These are phyloP conservation scores for Melanotaenia pygmaea DNA, from an alignment of 2,797 vertebrate species.

Conservation along the genomic window DNA sequence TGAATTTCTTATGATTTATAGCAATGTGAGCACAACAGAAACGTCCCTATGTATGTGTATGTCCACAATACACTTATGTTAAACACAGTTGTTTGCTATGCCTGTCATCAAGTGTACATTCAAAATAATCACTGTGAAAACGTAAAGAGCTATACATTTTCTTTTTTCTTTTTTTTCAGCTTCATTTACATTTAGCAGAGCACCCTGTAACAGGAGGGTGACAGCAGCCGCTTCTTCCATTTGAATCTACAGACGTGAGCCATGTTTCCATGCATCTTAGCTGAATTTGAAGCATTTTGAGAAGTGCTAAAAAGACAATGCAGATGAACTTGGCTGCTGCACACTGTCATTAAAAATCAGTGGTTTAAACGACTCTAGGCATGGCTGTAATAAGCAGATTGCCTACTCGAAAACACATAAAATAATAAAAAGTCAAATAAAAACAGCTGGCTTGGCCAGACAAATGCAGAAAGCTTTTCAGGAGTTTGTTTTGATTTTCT, in stretches of 20 bases:
- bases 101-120: background rate
- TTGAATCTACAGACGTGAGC: background rate
- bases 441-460: too few species aligned
- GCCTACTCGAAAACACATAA: background rate
- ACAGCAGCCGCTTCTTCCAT: background rate
- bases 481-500: too few species aligned
- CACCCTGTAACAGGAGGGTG: too few species aligned
- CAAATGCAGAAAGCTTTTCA: too few species aligned
- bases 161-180: too few species aligned
- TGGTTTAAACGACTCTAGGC: background rate
- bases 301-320: background rate
- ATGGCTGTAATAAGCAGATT: background rate
- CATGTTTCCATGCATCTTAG: background rate
- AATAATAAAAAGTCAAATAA: background rate
- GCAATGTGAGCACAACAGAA: background rate
- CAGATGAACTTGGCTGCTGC: background rate
- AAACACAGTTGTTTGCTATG: background rate
- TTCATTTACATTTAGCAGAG: too few species aligned
- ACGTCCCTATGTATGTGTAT: background rate
- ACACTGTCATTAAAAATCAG: background rate
- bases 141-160: too few species aligned
- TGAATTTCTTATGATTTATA: too few species aligned
- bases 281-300: background rate
- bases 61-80: background rate
- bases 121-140: background rate